Percentiles rank a stretch among this genome's conserved stretches.
Evolutionary conservation across 2,113 vertebrate species (phyloP).

Genomic region (Orycteropus afer): DNA sequence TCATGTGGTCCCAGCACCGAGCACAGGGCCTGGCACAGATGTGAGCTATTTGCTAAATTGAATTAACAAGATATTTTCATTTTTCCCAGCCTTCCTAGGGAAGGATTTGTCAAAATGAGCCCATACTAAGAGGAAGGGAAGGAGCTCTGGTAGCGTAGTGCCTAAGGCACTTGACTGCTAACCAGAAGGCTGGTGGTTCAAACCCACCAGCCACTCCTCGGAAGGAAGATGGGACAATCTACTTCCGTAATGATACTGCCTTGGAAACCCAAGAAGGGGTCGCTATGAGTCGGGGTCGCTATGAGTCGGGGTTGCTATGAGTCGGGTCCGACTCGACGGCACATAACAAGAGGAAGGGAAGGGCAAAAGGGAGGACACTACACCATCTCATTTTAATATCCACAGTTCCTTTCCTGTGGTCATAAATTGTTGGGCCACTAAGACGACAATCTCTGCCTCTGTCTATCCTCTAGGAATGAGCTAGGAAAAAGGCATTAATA

Average conservation of each 20-base stretch:
- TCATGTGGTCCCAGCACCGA: not conserved
- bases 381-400: not conserved
- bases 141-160: no score
- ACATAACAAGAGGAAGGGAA: no score
- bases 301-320: no score
- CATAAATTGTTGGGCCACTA: not conserved
- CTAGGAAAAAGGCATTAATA: not conserved
- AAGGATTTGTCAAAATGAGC: not conserved
- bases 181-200: no score
- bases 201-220: no score
- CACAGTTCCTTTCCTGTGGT: not conserved
- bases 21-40: not conserved
- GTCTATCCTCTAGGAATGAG: not conserved
- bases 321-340: no score
- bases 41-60: not conserved
- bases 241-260: no score
- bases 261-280: no score
- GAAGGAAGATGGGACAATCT: no score
- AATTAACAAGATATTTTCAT: not conserved
- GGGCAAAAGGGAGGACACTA: not conserved
- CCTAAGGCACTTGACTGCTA: no score
- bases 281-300: no score
- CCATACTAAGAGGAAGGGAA: not conserved
- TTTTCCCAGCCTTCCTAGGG: not conserved
- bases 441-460: not conserved